Conservation (phyloP, 2,113 vertebrate genomes). For the Larimichthys crocea region DNA sequence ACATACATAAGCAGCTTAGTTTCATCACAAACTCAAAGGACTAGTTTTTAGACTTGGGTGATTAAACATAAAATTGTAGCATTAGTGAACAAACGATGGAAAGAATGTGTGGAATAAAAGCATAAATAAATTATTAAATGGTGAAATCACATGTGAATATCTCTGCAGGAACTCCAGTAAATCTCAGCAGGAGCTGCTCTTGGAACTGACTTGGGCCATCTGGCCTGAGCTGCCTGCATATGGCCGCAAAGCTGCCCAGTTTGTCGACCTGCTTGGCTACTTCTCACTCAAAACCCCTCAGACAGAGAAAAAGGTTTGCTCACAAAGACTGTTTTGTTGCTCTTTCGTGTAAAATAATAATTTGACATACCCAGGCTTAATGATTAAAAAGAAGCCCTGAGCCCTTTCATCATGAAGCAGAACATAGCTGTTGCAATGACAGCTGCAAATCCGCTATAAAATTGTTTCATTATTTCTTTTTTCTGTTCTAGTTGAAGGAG, state of each 20-base stretch:
- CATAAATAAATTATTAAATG: not conserved
- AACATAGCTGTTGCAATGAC: not conserved
- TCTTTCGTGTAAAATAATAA: not conserved
- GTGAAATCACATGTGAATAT: not conserved
- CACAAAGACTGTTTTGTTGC: not conserved
- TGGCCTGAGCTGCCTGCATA: slow-evolving; percentile 99
- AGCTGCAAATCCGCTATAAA: not conserved
- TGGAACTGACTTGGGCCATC: slow-evolving; percentile 98
- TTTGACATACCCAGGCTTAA: not conserved
- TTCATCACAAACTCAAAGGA: not conserved
- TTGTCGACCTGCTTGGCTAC: slow-evolving; percentile 97
- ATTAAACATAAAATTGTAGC: not conserved
- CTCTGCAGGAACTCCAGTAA: slow-evolving; percentile 93
- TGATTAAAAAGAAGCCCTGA: not conserved
- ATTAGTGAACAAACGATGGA: not conserved
- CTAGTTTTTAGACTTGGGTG: not conserved
- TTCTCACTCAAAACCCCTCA: slow-evolving; percentile 99
- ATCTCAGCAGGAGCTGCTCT: slow-evolving; percentile 93
- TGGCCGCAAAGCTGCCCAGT: slow-evolving; percentile 97
- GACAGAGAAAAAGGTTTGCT: slow-evolving; percentile 95
- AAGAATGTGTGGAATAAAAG: not conserved
- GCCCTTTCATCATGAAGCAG: slow-evolving; percentile 10
- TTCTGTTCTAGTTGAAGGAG: slow-evolving; percentile 89
- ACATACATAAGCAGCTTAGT: not conserved
- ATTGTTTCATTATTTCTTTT: slow-evolving; percentile 2